Base-by-base conservation (phyloP, 2,888 invertebrate species). In the Fabriciana adippe region DNA sequence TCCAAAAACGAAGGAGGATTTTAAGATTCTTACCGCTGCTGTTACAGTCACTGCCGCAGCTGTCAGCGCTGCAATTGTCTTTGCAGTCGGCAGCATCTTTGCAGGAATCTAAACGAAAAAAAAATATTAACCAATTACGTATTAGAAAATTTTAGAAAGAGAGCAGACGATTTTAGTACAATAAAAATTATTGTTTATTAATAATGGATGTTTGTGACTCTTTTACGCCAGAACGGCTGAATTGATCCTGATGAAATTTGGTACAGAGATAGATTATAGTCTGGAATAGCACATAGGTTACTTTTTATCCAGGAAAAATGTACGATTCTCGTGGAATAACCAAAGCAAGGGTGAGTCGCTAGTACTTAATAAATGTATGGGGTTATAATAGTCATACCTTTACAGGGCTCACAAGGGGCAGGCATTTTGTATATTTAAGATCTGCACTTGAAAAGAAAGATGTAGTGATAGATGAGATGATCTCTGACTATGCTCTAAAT, bases 341-440 rank as follows among this genome's bases (percentile, higher is more conserved):
- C 4, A 4, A 26, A 26, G 26, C 4, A 4, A 18, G 18, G 18
- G 18, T 18, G 26, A 26, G 26, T 26, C 26, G 26, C 4, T 26
- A 26, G 26, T 3, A 48, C 14, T 2, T n/a, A 48, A 48, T 48
- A 51, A 51, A 18, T 51, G 18, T 21, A 21, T 26, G n/a, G 26
- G 0, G 11, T 2, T 41, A 41, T 41, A 41, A n/a, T 15, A 18
- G 6, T 26, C 82, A 81, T 86, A 94, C 94, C 94, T 88, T 94
- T 94, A 81, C 93, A 93, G 50, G 92, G 81, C 75, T 94, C 94
- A 74, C 90, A 89, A 16, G 94, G 94, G 35, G 93, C 92, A 72
- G 94, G 94, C 94, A 94, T 94, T 61, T 82, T 87, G 74, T 48
- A 4, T 66, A 45, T 72, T 67, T 56, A 55, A 45, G 50, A 51